Evolutionary conservation across 2,888 invertebrate genomes (phyloP), one percentile per base, ranked within the genome.

Genomic region (Craniophora ligustri): DNA sequence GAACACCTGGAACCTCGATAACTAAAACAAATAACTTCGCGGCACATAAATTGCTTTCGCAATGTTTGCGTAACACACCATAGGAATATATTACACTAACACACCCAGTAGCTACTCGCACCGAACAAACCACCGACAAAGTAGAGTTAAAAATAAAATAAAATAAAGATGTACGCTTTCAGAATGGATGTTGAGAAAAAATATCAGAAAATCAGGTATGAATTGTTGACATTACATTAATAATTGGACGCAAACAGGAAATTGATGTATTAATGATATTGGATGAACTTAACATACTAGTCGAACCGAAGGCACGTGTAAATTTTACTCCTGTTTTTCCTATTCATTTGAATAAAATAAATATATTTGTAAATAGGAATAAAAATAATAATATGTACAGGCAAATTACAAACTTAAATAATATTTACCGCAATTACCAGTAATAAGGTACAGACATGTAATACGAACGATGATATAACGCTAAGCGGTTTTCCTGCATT

Each of bases 11-110:
- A 32, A 19, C 34, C 30, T 16, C 46, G 32, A 60, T 64, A 66
- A 34, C 60, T 66, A 59, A 66, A 63, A 63, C 46, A 67, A 64
- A 64, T 67, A 53, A 64, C 67, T 63, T 53, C 40, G 42, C 53
- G 30, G 49, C 30, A 54, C 54, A 56, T 67, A 49, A 50, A 63
- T 64, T 63, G 44, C 32, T 57, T 67, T 72, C 35, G 49, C 58
- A 62, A 68, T 41, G 35, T 62, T 67, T 72, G 49, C 49, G 44
- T 50, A 67, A 72, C 51, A 18, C 46, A 5, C 10, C 39, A 35
- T 47, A 53, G 45, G 55, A 54, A 55, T 47, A 62, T 47, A 64
- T 68, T 68, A 47, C 47, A 44, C 39, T n/a, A 26, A 40, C 19
- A 38, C 21, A 63, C 41, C n/a, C 38, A 41, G 55, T 32, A 35